These are phyloP conservation scores for Conus canariensis DNA, from an alignment of 2,888 invertebrate species.

Conservation along the genomic window DNA sequence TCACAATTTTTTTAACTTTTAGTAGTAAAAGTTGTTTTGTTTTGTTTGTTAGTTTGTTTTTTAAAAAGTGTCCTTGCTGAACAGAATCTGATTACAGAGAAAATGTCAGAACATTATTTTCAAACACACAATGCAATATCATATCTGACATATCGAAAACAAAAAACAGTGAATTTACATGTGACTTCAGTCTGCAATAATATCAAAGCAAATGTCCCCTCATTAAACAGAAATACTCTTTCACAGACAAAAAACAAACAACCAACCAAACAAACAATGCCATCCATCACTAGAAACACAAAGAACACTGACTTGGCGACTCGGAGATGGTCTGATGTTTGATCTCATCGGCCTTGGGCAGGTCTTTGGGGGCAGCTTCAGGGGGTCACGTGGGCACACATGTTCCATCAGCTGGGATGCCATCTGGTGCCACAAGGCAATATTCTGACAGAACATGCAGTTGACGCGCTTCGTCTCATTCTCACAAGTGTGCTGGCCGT, in stretches of 20 bases:
- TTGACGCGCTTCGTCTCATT: constrained; percentile 82
- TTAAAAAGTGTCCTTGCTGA: no score
- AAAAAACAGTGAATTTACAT: no score
- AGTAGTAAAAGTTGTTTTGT: no score
- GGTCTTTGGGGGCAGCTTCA: constrained; percentile 75
- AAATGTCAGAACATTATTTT: no score
- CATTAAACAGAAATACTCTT: no score
- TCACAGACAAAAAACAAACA: background rate
- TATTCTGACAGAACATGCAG: constrained; percentile 91
- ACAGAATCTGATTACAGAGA: no score
- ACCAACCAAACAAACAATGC: background rate
- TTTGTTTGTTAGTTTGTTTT: no score
- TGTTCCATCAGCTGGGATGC: constrained; percentile 70
- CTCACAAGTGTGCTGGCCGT: constrained; percentile 83
- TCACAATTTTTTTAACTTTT: no score
- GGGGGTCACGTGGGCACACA: constrained; percentile 73
- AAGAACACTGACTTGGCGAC: constrained; percentile 31
- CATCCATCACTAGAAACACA: background rate
- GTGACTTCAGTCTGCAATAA: no score
- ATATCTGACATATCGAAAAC: no score
- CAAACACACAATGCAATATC: no score
- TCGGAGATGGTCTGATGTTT: constrained; percentile 50
- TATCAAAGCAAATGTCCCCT: no score
- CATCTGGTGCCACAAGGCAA: constrained; percentile 95
- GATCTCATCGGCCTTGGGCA: constrained; percentile 77